phyloP scores from a whole-genome alignment of 2,888 invertebrate species.

The Limnephilus rhombicus region DNA sequence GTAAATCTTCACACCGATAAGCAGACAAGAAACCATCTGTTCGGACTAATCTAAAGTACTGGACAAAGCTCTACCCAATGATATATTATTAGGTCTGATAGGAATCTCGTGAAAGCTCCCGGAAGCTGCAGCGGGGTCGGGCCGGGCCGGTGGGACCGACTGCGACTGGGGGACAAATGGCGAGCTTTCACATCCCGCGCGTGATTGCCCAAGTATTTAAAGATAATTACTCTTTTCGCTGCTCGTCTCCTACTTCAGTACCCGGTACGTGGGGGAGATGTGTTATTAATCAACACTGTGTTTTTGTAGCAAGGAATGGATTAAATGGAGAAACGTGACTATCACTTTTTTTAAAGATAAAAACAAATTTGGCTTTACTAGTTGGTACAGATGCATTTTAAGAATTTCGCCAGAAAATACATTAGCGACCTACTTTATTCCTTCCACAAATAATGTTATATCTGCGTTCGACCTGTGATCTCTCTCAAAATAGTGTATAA shows the following conservation, averaged over 20 bases:
- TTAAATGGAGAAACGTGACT: background rate
- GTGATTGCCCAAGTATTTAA: conserved; percentile 63
- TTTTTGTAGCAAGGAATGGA: conserved; percentile 6
- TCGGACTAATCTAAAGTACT: background rate
- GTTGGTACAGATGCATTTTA: background rate
- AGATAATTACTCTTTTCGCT: conserved; percentile 65
- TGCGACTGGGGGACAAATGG: conserved; percentile 59
- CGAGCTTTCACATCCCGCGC: conserved; percentile 62
- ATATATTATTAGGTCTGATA: background rate
- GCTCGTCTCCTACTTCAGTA: conserved; percentile 24
- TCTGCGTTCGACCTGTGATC: no score
- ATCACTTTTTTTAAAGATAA: background rate
- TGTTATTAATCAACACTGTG: conserved; percentile 34
- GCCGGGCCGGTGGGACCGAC: conserved; percentile 13
- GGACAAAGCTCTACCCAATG: background rate
- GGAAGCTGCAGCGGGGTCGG: conserved; percentile 4
- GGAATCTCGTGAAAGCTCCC: conserved; percentile 16
- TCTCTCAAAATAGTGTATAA: background rate
- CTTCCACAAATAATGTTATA: background rate
- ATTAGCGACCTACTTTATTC: background rate
- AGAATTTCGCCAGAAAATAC: background rate
- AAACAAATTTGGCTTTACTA: background rate
- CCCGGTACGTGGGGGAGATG: background rate
- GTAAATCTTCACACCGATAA: background rate
- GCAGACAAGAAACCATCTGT: background rate